Evolutionary conservation across 2,888 invertebrate species (phyloP).

Genomic region (Hermaeophaga mercurialis): DNA sequence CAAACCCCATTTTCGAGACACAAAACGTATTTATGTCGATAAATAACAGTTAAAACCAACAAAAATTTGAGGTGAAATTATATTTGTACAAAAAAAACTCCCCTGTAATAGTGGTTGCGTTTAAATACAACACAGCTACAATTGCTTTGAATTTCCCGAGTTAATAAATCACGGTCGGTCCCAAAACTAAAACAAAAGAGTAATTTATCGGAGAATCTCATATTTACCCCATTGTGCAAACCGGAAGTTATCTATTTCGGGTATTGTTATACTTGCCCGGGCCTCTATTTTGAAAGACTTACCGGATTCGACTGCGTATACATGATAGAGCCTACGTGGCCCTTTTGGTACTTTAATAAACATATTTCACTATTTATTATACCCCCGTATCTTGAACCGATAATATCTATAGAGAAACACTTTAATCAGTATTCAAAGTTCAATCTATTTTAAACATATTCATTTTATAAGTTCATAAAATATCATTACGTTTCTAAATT

Average conservation of each 20-base stretch:
- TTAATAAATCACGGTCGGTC: constrained; percentile 8
- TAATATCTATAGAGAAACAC: no score
- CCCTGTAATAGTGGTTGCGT: no score
- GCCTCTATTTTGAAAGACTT: constrained; percentile 9
- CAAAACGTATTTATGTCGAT: no score
- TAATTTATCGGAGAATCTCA: constrained; percentile 18
- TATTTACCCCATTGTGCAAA: constrained; percentile 12
- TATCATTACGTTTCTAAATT: no score
- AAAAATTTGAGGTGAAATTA: no score
- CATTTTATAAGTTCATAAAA: no score
- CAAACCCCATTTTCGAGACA: no score
- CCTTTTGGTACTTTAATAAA: not conserved
- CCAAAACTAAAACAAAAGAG: constrained; percentile 18
- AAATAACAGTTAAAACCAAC: no score
- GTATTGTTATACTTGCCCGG: constrained; percentile 4
- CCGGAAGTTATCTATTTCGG: constrained; percentile 19
- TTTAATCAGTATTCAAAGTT: no score
- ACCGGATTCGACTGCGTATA: not conserved
- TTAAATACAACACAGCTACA: not conserved
- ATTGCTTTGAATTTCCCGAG: constrained; percentile 2
- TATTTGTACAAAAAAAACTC: no score
- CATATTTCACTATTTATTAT: not conserved
- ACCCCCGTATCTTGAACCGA: no score
- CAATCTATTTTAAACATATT: no score
- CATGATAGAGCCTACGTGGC: not conserved